Evolutionary conservation across 1,140 invertebrate genomes (phyloP).

Genomic region (Xylocopa sonorina): DNA sequence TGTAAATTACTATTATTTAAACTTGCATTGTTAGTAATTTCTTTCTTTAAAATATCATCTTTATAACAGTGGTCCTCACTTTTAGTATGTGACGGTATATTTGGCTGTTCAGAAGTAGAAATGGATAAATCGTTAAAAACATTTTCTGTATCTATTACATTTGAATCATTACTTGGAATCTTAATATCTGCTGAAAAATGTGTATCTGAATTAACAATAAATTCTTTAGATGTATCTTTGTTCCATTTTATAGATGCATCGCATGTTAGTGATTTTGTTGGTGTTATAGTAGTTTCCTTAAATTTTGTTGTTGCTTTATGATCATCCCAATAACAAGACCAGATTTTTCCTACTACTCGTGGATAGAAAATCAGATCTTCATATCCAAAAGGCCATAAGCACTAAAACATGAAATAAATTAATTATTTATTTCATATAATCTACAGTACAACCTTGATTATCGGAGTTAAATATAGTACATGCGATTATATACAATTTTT

Average conservation of each 20-base stretch:
- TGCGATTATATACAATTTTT: no score
- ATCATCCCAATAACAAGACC: conserved; percentile 48
- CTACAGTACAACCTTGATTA: no score
- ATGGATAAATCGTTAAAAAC: background rate
- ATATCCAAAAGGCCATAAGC: conserved; percentile 58
- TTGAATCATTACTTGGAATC: background rate
- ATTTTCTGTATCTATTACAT: conserved; percentile 9
- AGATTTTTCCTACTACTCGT: conserved; percentile 29
- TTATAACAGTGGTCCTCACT: background rate
- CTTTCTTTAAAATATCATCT: conserved; percentile 2
- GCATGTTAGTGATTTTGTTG: conserved; percentile 22
- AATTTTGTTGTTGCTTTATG: conserved; percentile 20
- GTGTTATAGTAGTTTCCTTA: conserved; percentile 1
- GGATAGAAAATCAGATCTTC: conserved; percentile 35
- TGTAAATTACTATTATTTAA: background rate
- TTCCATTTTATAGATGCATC: background rate
- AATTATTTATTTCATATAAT: no score
- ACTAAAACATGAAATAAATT: conserved; percentile 41
- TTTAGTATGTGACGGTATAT: background rate
- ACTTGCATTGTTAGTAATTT: background rate
- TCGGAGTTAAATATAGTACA: no score
- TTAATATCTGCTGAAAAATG: background rate
- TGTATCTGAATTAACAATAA: background rate
- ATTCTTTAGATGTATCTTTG: conserved; percentile 10
- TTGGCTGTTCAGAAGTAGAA: background rate